These are phyloP conservation scores for Xenopus laevis DNA, from an alignment of 2,113 vertebrate genomes.

Conservation along the genomic window DNA sequence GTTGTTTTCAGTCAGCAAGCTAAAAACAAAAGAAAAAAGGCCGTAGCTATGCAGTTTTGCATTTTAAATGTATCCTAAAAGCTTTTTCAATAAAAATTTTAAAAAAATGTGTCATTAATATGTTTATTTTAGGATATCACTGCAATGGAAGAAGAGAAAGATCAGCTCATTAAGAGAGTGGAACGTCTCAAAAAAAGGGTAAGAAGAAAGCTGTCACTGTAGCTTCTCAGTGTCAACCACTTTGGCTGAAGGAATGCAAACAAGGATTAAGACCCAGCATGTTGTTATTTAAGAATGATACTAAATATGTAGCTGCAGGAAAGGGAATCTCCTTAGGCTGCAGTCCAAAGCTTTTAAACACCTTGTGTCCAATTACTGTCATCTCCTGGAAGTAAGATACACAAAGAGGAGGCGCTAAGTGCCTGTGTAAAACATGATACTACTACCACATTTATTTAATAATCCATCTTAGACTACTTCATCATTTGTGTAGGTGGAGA, in stretches of 20 bases:
- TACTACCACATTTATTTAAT: slow-evolving; percentile 56
- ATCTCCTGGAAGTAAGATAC: slow-evolving; percentile 59
- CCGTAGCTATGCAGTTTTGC: too few species aligned
- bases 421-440: slow-evolving; percentile 58
- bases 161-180: slow-evolving; percentile 90
- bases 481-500: slow-evolving; percentile 86
- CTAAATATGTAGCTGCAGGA: slow-evolving; percentile 60
- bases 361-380: slow-evolving; percentile 53
- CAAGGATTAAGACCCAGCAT: slow-evolving; percentile 64
- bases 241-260: slow-evolving; percentile 73
- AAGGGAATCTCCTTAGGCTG: slow-evolving; percentile 59
- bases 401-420: slow-evolving; percentile 59
- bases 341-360: slow-evolving; percentile 60
- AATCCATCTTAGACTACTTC: slow-evolving; percentile 46
- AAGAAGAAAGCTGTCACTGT: slow-evolving; percentile 55
- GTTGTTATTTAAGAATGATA: slow-evolving; percentile 56
- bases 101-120: background rate
- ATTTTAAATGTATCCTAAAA: too few species aligned
- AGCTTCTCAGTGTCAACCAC: slow-evolving; percentile 51
- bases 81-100: too few species aligned
- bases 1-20: too few species aligned
- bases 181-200: slow-evolving; percentile 94
- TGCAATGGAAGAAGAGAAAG: slow-evolving; percentile 97
- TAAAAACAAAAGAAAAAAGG: too few species aligned
- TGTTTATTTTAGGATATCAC: slow-evolving; percentile 78